Conservation (phyloP, 2,113 vertebrate genomes). For the Xerus inauris region DNA sequence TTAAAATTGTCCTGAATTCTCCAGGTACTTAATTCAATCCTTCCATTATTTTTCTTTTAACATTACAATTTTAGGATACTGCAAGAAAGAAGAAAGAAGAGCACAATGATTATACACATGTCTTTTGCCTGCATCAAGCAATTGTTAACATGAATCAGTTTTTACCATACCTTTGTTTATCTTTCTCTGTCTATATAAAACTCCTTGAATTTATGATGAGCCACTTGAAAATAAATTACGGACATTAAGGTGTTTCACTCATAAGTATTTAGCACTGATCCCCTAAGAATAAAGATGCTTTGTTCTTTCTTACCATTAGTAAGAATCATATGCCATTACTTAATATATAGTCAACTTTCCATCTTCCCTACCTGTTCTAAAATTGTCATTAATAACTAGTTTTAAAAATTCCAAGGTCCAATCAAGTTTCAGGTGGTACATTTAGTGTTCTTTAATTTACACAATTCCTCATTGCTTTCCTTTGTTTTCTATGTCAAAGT, state of each 20-base stretch:
- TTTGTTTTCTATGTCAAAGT: neutral
- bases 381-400: neutral
- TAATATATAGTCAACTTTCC: neutral
- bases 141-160: neutral
- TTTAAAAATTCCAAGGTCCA: neutral
- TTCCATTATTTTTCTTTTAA: constrained; percentile 7
- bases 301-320: neutral
- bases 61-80: neutral
- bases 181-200: neutral
- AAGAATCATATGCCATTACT: neutral
- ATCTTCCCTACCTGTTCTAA: neutral
- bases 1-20: neutral
- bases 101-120: neutral
- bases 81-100: neutral
- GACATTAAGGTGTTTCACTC: neutral
- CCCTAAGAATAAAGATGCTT: constrained; percentile 17
- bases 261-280: neutral
- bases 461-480: neutral
- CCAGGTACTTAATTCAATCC: neutral
- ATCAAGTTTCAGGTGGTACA: neutral
- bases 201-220: neutral
- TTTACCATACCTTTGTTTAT: neutral
- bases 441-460: neutral
- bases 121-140: neutral
- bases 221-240: constrained; percentile 14